Conservation (phyloP, 1,140 invertebrate genomes). For the Lineus longissimus region DNA sequence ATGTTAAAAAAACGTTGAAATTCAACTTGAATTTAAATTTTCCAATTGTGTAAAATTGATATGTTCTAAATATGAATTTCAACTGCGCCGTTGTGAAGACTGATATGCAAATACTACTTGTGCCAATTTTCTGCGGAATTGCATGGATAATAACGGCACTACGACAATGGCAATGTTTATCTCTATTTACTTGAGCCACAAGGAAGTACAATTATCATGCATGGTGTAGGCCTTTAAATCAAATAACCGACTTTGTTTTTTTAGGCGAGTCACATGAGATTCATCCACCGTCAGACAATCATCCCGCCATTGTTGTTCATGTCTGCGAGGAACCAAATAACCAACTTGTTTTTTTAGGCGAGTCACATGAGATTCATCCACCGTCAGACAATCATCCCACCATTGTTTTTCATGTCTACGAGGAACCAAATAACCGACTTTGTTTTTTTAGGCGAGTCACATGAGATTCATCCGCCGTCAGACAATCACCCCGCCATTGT, state of each 20-base stretch:
- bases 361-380: constrained; percentile 38
- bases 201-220: too few relatives aligned
- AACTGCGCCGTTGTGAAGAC: background rate
- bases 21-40: too few relatives aligned
- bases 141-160: too few relatives aligned
- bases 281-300: constrained; percentile 65
- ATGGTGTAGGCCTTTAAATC: too few relatives aligned
- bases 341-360: constrained; percentile 32
- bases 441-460: constrained; percentile 32
- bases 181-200: too few relatives aligned
- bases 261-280: constrained; percentile 40
- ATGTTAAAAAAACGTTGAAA: too few relatives aligned
- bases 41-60: background rate
- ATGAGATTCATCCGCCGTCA: constrained; percentile 57
- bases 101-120: too few relatives aligned
- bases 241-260: too few relatives aligned
- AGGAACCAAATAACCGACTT: too few relatives aligned
- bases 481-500: constrained; percentile 84
- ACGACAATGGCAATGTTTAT: too few relatives aligned
- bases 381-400: constrained; percentile 78
- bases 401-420: constrained; percentile 80
- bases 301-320: constrained; percentile 87
- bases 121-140: too few relatives aligned
- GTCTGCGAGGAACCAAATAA: constrained; percentile 60
- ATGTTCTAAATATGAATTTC: background rate